A percentile compares a stretch with the other conserved stretches of the same genome.
phyloP scores from a whole-genome alignment of 2,113 vertebrate genomes.

The Mastomys coucha region DNA sequence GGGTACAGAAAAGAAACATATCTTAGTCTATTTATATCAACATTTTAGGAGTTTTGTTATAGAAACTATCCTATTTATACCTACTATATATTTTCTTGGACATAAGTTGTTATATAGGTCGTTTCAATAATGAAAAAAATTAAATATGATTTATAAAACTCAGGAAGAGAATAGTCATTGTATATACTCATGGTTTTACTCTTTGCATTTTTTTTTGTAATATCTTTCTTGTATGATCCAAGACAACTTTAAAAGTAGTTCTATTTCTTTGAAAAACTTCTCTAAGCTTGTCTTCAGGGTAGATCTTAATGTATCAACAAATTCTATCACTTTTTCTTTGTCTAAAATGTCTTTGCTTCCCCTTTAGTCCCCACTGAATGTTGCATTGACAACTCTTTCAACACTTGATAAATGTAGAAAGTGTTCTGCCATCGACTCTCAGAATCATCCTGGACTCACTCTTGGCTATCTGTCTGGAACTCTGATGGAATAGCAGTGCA shows the following conservation, averaged over 20 bases:
- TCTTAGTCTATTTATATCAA: not conserved
- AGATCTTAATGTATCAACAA: constrained; percentile 14
- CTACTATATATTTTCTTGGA: not conserved
- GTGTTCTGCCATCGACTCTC: not conserved
- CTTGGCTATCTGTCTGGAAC: not conserved
- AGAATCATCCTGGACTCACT: not conserved
- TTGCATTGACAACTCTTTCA: not conserved
- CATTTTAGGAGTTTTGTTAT: constrained; percentile 34
- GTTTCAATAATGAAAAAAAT: not conserved
- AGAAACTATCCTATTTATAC: constrained; percentile 7
- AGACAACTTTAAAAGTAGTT: not conserved
- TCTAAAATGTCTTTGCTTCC: constrained; percentile 30
- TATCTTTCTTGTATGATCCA: not conserved
- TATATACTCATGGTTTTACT: not conserved
- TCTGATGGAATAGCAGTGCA: not conserved
- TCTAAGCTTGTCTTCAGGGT: not conserved
- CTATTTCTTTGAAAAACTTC: not conserved
- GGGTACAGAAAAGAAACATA: not conserved
- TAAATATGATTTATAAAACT: not conserved
- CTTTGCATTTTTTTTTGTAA: not conserved
- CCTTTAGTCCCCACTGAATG: not conserved
- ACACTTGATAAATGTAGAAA: constrained; percentile 8
- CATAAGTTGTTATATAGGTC: not conserved
- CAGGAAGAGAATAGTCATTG: not conserved
- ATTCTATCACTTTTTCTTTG: constrained; percentile 25